These are phyloP conservation scores for Andrena bucephala DNA, from an alignment of 2,888 invertebrate species.

Conservation along the genomic window DNA sequence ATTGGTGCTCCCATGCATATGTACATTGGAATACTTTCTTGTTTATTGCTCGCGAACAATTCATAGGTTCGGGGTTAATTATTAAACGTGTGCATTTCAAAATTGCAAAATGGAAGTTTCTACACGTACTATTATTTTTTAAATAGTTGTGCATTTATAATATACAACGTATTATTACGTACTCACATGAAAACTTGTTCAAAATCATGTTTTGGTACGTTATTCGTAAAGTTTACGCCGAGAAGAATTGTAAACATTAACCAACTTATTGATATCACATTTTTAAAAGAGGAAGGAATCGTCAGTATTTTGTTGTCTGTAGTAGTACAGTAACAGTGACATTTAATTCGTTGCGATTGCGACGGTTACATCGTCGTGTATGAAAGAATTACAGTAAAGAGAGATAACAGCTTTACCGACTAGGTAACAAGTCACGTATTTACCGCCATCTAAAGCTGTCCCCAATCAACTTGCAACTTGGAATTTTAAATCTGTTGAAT, in stretches of 20 bases:
- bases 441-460: slow-evolving; percentile 71
- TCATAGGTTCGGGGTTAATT: neutral
- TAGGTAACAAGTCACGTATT: slow-evolving; percentile 52
- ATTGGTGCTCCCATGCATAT: neutral
- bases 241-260: too few relatives aligned
- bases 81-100: neutral
- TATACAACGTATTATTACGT: too few relatives aligned
- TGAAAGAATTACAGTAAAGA: slow-evolving; percentile 37
- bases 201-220: too few relatives aligned
- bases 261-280: too few relatives aligned
- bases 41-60: neutral
- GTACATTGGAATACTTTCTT: neutral
- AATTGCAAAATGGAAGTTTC: neutral
- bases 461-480: slow-evolving; percentile 58
- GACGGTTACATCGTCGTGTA: neutral
- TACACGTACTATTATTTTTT: neutral
- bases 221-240: too few relatives aligned
- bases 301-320: too few relatives aligned
- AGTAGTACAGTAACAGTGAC: too few relatives aligned
- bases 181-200: too few relatives aligned
- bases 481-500: slow-evolving; percentile 36
- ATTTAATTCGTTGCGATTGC: neutral
- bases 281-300: too few relatives aligned
- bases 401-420: slow-evolving; percentile 69
- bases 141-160: too few relatives aligned